phyloP scores from a whole-genome alignment of 2,888 invertebrate species.

The Cheilosia urbana region DNA sequence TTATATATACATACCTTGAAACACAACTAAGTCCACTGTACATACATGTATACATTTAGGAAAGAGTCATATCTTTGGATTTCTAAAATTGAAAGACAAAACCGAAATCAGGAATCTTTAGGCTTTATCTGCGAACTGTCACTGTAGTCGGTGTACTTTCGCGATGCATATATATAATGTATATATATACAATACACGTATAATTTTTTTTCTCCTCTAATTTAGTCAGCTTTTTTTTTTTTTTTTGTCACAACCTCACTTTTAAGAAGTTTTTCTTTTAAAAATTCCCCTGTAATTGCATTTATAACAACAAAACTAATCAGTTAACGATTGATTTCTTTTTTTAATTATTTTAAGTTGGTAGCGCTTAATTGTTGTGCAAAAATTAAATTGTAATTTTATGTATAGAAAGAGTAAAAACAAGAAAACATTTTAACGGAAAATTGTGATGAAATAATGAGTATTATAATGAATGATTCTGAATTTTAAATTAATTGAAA shows the following conservation, averaged over 20 bases:
- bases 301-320: conserved; percentile 55
- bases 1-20: conserved; percentile 60
- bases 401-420: conserved; percentile 50
- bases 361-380: conserved; percentile 65
- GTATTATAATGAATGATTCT: conserved; percentile 72
- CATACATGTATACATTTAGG: conserved; percentile 56
- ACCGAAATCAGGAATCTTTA: conserved; percentile 74
- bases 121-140: conserved; percentile 71
- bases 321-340: conserved; percentile 16
- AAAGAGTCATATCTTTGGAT: conserved; percentile 75
- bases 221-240: conserved; percentile 29
- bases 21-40: conserved; percentile 64
- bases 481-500: conserved; percentile 64
- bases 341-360: conserved; percentile 41
- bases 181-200: conserved; percentile 29
- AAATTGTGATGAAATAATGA: conserved; percentile 75
- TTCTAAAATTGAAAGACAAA: conserved; percentile 74
- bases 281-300: conserved; percentile 64
- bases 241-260: conserved; percentile 11
- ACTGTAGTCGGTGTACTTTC: conserved; percentile 32
- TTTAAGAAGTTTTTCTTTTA: conserved; percentile 23
- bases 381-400: conserved; percentile 63
- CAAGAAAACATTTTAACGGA: conserved; percentile 66
- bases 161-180: conserved; percentile 49
- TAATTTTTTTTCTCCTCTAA: conserved; percentile 4